phyloP scores from a whole-genome alignment of 2,113 vertebrate species.

The Prunella himalayana region DNA sequence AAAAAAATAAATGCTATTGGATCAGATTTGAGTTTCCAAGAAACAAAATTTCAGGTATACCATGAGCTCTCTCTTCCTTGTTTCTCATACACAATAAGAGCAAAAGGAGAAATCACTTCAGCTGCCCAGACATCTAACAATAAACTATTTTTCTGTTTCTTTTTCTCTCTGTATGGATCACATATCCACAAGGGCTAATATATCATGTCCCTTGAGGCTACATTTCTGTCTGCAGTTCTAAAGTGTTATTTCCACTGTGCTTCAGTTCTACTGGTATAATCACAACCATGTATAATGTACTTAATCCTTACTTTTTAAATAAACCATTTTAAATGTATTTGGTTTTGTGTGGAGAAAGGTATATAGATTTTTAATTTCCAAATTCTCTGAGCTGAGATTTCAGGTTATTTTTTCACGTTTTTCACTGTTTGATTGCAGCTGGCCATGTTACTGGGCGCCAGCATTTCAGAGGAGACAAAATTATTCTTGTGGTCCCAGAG shows the following conservation, averaged over 20 bases:
- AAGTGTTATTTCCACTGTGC: conserved; percentile 64
- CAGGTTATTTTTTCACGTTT: neutral
- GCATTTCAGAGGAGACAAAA: neutral
- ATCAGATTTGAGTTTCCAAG: neutral
- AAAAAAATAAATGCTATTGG: neutral
- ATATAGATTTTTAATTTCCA: neutral
- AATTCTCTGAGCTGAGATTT: neutral
- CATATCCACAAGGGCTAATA: conserved; percentile 68
- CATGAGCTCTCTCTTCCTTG: neutral
- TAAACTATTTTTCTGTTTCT: conserved; percentile 35
- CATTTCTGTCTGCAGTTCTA: conserved; percentile 46
- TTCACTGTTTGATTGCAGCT: neutral
- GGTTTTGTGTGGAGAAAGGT: conserved; percentile 21
- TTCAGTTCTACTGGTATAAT: conserved; percentile 63
- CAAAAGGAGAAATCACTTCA: conserved; percentile 20
- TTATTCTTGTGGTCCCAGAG: neutral
- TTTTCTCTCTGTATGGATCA: conserved; percentile 57
- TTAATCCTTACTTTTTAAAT: conserved; percentile 74
- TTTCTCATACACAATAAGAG: neutral
- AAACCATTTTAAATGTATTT: conserved; percentile 74
- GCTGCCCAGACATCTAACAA: neutral
- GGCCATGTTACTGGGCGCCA: neutral
- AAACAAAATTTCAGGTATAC: neutral
- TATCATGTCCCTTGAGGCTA: conserved; percentile 57
- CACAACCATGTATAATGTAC: conserved; percentile 67